Base-by-base conservation (phyloP, 1,140 invertebrate species). In the Megalopta genalis region DNA sequence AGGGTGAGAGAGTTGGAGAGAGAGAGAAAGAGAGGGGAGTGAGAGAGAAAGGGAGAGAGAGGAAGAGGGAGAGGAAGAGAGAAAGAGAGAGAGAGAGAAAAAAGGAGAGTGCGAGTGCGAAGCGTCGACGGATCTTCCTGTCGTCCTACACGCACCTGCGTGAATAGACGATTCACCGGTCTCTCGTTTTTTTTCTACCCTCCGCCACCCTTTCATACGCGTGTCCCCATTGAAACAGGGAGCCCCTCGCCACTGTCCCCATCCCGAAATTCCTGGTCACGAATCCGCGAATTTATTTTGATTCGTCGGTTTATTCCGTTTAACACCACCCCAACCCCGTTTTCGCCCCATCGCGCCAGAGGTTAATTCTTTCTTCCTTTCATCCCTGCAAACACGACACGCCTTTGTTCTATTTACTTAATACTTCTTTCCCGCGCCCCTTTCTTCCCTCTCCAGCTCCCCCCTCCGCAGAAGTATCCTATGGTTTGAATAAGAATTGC, bases 231-330 rank as follows among this genome's bases (percentile, higher is more conserved):
- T 74, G 23, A 67, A 73, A 79, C 16, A 18, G 49, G 16, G 49
- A 57, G 37, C 62, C 49, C 77, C 77, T 39, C 63, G 71, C 49
- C 16, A 37, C 57, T 46, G 57, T 52, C 57, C 57, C 76, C 76
- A 72, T 59, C 69, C 42, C 63, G 68, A 63, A 63, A 63, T 63
- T 27, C 14, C 23, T 8, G 60, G 27, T 7, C 16, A 63, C 27
- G 60, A 72, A 78, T 78, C 60, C 46, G 68, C 68, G 68, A 78
- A 78, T 78, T 78, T 78, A 78, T 78, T 78, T 78, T 78, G 64
- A 72, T 72, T 78, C 8, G 32, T n/a, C 60, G 64, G 76, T 78
- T 78, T 78, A 72, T 78, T 70, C 71, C 67, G 39, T 63, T 77
- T 77, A 77, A 77, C 75, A 59, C 75, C 42, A 21, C 60, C 4